Evolutionary conservation across 2,113 vertebrate species (phyloP), one percentile per base, ranked within the genome.

Genomic region (Mobula birostris): DNA sequence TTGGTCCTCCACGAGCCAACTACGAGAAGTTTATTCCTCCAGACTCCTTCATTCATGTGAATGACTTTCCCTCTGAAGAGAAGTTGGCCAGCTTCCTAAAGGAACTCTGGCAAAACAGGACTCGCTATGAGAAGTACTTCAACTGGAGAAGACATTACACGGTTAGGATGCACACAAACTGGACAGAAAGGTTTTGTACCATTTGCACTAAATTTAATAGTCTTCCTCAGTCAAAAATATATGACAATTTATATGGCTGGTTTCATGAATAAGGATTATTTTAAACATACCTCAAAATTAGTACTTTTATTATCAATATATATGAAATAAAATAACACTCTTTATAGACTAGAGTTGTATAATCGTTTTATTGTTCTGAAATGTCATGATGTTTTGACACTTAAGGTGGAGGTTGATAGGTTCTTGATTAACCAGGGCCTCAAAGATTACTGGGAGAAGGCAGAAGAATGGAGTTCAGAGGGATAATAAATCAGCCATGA

Each of bases 21-120:
- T 99, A 99, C 0, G 97, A 98, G 95, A 97, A 96, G 11, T 97
- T 99, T 0, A 93, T 96, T 2, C 98, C 98, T 0, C 94, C 96
- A 0, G 95, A 97, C 0, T 97, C 98, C 56, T 99, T 99, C 80
- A 97, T 99, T 79, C 99, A 99, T 0, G 96, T 99, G 0, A 96
- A 98, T 0, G 97, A 99, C 94, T 99, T 99, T 76, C 0, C 94
- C 0, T 98, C 98, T 0, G 32, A 96, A 7, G 95, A 94, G 0
- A 97, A 97, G 29, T 96, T 99, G 94, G 98, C 96, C 0, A n/a
- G 48, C 0, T 98, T 97, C 95, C 96, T 99, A 1, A 80, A 79
- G 7, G 61, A 96, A 80, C 95, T 99, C 88, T 95, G 95, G 19
- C 11, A 82, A 12, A 97, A 98, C 36, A 93, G 95, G 19, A 96